These are phyloP conservation scores for Ostrea denselamellosa DNA, from an alignment of 1,140 invertebrate genomes.

Conservation along the genomic window DNA sequence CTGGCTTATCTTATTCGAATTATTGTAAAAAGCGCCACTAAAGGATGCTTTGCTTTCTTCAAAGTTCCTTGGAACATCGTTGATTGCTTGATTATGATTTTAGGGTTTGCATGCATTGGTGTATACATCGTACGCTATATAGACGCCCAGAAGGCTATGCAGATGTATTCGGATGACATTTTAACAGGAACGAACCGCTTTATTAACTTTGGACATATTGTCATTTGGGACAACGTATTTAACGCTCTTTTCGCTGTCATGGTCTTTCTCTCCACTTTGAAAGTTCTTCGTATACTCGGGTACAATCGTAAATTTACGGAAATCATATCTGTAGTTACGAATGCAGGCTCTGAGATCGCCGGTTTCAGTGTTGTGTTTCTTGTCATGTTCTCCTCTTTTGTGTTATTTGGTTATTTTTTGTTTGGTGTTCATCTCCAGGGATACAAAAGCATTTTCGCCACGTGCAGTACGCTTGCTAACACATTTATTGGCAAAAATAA, in stretches of 20 bases:
- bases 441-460: constrained; percentile 65
- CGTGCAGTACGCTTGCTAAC: constrained; percentile 61
- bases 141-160: constrained; percentile 42
- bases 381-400: constrained; percentile 66
- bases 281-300: constrained; percentile 60
- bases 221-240: constrained; percentile 61
- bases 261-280: constrained; percentile 58
- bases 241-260: constrained; percentile 52
- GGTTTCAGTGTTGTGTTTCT: constrained; percentile 67
- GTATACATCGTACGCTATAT: constrained; percentile 68
- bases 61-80: constrained; percentile 76
- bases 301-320: constrained; percentile 64
- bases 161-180: constrained; percentile 44
- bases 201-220: constrained; percentile 65
- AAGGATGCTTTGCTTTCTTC: constrained; percentile 70
- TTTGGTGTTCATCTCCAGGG: constrained; percentile 58
- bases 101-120: constrained; percentile 70
- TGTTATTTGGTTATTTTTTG: constrained; percentile 58
- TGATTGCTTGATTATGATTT: constrained; percentile 69
- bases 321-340: constrained; percentile 54
- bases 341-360: constrained; percentile 54
- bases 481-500: constrained; percentile 87
- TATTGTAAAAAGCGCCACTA: constrained; percentile 53
- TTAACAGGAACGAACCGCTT: constrained; percentile 23
- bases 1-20: constrained; percentile 54